These are phyloP conservation scores for Cyclina sinensis DNA, from an alignment of 1,140 invertebrate species.

Conservation along the genomic window DNA sequence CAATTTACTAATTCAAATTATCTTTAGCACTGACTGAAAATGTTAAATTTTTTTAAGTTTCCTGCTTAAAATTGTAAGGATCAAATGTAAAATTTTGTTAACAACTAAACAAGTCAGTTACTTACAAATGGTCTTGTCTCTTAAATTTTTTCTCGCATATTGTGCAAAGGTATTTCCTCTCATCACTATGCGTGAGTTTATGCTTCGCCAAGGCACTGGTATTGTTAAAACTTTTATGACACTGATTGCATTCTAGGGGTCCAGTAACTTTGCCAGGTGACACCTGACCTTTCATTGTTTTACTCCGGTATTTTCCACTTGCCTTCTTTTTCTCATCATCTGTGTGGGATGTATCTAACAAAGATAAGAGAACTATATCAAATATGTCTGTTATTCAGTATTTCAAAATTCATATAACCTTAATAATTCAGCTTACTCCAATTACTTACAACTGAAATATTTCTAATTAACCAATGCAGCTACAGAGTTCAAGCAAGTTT, in stretches of 20 bases:
- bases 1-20: too few relatives aligned
- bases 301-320: neutral
- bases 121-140: constrained; percentile 99
- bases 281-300: constrained; percentile 58
- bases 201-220: constrained; percentile 98
- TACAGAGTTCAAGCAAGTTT: too few relatives aligned
- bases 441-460: too few relatives aligned
- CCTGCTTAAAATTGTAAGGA: too few relatives aligned
- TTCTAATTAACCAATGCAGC: too few relatives aligned
- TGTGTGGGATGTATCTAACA: neutral
- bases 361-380: neutral
- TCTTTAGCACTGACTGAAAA: too few relatives aligned
- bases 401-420: too few relatives aligned
- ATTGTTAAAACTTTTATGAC: constrained; percentile 98
- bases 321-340: constrained; percentile 31
- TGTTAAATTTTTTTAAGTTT: too few relatives aligned
- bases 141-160: constrained; percentile 99
- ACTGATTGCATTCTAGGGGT: constrained; percentile 89
- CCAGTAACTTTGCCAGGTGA: constrained; percentile 75
- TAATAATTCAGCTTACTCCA: too few relatives aligned
- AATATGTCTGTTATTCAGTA: too few relatives aligned
- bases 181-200: constrained; percentile 99
- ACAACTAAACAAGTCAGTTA: too few relatives aligned
- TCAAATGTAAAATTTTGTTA: too few relatives aligned
- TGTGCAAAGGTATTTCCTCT: constrained; percentile 97